Percentiles rank a stretch among this genome's conserved stretches.
phyloP scores from a whole-genome alignment of 2,888 invertebrate species.

The Drosophila sordidula region DNA sequence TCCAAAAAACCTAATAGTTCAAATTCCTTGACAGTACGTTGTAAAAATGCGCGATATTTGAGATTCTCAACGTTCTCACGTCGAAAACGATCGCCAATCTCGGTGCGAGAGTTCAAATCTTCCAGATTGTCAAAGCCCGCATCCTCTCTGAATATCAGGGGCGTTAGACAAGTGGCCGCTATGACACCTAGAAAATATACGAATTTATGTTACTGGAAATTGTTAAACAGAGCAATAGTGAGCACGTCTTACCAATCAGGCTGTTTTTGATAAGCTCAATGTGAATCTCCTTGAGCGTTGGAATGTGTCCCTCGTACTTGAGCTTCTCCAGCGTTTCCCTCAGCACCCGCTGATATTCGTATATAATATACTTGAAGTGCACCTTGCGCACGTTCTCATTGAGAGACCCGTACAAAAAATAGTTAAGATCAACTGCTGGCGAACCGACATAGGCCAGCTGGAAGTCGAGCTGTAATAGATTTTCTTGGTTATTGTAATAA shows the following conservation, averaged over 20 bases:
- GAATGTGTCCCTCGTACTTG: slow-evolving; percentile 79
- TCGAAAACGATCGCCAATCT: slow-evolving; percentile 79
- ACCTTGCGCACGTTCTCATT: slow-evolving; percentile 84
- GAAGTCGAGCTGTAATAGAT: slow-evolving; percentile 80
- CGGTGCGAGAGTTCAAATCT: slow-evolving; percentile 79
- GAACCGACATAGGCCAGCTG: slow-evolving; percentile 84
- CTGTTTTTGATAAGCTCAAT: slow-evolving; percentile 83
- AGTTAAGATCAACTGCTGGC: slow-evolving; percentile 84
- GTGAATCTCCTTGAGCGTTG: slow-evolving; percentile 82
- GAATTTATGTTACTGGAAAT: not conserved
- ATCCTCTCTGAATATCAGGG: slow-evolving; percentile 82
- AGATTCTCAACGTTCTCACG: slow-evolving; percentile 83
- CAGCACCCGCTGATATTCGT: slow-evolving; percentile 82
- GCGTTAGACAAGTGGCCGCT: slow-evolving; percentile 83
- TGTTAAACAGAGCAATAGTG: not conserved
- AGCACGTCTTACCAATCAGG: slow-evolving; percentile 73
- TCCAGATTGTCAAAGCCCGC: slow-evolving; percentile 78
- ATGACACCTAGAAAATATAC: slow-evolving; percentile 76
- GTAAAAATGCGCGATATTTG: slow-evolving; percentile 82
- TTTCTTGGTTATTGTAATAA: not conserved
- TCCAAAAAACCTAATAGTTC: slow-evolving; percentile 84
- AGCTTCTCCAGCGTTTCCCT: slow-evolving; percentile 80
- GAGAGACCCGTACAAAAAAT: slow-evolving; percentile 83
- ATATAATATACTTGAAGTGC: slow-evolving; percentile 82
- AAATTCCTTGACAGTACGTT: slow-evolving; percentile 83